phyloP scores from a whole-genome alignment of 2,888 invertebrate genomes.

The Serrognathus titanus region DNA sequence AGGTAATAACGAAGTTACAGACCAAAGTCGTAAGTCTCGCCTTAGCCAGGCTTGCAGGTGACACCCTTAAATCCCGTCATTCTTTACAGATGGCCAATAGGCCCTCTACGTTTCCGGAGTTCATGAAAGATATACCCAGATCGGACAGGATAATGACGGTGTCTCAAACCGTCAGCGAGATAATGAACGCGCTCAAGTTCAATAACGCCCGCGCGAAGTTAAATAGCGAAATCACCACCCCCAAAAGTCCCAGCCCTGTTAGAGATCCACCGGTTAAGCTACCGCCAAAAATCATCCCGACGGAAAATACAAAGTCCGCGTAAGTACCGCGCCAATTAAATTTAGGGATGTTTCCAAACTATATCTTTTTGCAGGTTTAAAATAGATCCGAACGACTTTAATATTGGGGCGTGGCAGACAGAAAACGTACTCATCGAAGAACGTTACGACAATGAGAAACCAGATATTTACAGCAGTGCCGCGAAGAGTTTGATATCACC shows the following conservation, averaged over 20 bases:
- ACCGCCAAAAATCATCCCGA: slow-evolving; percentile 39
- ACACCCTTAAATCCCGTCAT: background rate
- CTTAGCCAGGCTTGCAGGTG: background rate
- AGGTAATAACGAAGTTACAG: slow-evolving; percentile 63
- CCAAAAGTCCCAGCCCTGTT: slow-evolving; percentile 50
- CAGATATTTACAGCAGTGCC: slow-evolving; percentile 38
- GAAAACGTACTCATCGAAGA: slow-evolving; percentile 5
- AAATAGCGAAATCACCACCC: slow-evolving; percentile 37
- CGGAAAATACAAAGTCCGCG: slow-evolving; percentile 14
- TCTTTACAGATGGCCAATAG: slow-evolving; percentile 11
- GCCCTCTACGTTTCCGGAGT: background rate
- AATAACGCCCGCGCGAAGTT: slow-evolving; percentile 22
- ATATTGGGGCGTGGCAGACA: slow-evolving; percentile 3
- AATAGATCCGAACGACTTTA: slow-evolving; percentile 15
- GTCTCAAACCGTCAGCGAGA: slow-evolving; percentile 11
- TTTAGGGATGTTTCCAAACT: background rate
- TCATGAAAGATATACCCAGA: slow-evolving; percentile 3
- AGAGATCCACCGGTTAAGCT: slow-evolving; percentile 3
- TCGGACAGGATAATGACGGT: slow-evolving; percentile 1
- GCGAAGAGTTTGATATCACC: slow-evolving; percentile 32
- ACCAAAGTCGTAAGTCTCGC: slow-evolving; percentile 59
- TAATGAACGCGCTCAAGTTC: slow-evolving; percentile 17
- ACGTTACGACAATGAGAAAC: slow-evolving; percentile 29
- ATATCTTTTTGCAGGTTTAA: slow-evolving; percentile 10
- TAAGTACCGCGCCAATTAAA: slow-evolving; percentile 14